phyloP scores from a whole-genome alignment of 2,888 invertebrate species.

The Myathropa florea region DNA sequence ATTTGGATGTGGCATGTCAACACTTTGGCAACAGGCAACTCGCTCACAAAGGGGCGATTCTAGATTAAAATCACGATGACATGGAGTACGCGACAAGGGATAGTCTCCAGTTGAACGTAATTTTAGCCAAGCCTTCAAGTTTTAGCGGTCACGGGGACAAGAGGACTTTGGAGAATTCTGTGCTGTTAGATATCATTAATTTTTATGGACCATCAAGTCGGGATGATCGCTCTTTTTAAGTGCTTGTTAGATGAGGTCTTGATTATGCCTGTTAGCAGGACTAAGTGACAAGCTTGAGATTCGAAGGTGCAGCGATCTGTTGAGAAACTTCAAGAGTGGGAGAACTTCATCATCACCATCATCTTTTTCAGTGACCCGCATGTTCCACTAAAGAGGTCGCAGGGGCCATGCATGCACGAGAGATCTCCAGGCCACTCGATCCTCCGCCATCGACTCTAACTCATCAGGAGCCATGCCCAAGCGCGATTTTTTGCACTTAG shows the following conservation, averaged over 20 bases:
- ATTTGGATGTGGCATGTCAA: conserved; percentile 44
- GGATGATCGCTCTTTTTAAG: neutral
- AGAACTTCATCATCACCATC: too few relatives aligned
- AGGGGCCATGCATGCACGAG: too few relatives aligned
- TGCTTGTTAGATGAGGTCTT: neutral
- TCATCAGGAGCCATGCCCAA: too few relatives aligned
- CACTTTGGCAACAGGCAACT: conserved; percentile 60
- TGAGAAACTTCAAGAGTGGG: too few relatives aligned
- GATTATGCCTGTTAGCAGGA: neutral
- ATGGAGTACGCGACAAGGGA: neutral
- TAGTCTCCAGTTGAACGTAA: neutral
- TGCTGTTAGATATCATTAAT: neutral
- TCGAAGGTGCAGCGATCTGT: too few relatives aligned
- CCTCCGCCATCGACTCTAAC: too few relatives aligned
- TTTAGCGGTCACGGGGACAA: neutral
- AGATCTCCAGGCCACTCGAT: too few relatives aligned
- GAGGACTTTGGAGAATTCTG: neutral
- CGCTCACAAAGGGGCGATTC: conserved; percentile 36
- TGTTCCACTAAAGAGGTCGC: too few relatives aligned
- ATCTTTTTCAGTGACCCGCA: too few relatives aligned
- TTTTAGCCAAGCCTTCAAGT: neutral
- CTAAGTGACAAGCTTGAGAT: neutral
- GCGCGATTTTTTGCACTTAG: too few relatives aligned
- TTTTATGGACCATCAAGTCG: neutral
- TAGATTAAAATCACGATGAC: conserved; percentile 54